A percentile compares a stretch with the other conserved stretches of the same genome.
phyloP scores from a whole-genome alignment of 2,888 invertebrate genomes.

The Odontocerum albicorne region DNA sequence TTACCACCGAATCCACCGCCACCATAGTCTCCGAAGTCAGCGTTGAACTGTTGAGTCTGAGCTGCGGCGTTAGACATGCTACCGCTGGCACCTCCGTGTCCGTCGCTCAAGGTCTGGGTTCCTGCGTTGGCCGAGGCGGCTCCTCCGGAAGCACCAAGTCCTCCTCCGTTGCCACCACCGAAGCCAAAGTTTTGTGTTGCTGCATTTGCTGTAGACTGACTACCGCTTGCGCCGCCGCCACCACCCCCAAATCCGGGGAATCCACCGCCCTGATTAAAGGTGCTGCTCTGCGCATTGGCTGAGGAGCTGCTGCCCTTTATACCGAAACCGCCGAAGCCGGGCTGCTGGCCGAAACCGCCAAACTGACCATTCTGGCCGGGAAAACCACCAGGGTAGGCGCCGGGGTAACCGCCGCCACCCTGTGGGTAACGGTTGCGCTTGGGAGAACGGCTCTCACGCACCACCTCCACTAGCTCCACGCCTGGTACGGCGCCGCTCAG shows the following conservation, averaged over 20 bases:
- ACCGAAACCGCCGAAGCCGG: slow-evolving; percentile 24
- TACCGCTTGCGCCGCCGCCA: slow-evolving; percentile 17
- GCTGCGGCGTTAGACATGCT: slow-evolving; percentile 22
- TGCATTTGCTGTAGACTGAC: slow-evolving; percentile 32
- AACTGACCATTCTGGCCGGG: slow-evolving; percentile 23
- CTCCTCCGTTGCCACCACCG: slow-evolving; percentile 13
- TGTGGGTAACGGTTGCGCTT: slow-evolving; percentile 24
- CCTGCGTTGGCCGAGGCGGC: slow-evolving; percentile 36
- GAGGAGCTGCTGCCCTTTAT: slow-evolving; percentile 29
- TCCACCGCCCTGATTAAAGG: slow-evolving; percentile 31
- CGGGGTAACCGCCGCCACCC: slow-evolving; percentile 16
- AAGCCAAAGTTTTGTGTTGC: slow-evolving; percentile 29
- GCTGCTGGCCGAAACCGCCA: slow-evolving; percentile 20
- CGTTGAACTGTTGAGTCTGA: slow-evolving; percentile 29
- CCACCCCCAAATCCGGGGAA: slow-evolving; percentile 31
- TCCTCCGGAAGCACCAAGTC: slow-evolving; percentile 23
- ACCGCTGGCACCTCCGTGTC: slow-evolving; percentile 14
- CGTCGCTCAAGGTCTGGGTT: slow-evolving; percentile 21
- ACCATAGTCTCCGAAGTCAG: slow-evolving; percentile 12
- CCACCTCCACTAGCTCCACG: slow-evolving; percentile 6
- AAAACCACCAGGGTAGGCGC: background rate
- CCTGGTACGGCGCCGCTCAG: slow-evolving; percentile 8
- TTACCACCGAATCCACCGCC: slow-evolving; percentile 20
- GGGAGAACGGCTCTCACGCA: slow-evolving; percentile 19
- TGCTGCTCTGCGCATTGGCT: slow-evolving; percentile 32